Percentiles rank a stretch among this genome's conserved stretches.
These are phyloP conservation scores for Chrysopilus asiliformis DNA, from an alignment of 2,888 invertebrate species.

Conservation along the genomic window DNA sequence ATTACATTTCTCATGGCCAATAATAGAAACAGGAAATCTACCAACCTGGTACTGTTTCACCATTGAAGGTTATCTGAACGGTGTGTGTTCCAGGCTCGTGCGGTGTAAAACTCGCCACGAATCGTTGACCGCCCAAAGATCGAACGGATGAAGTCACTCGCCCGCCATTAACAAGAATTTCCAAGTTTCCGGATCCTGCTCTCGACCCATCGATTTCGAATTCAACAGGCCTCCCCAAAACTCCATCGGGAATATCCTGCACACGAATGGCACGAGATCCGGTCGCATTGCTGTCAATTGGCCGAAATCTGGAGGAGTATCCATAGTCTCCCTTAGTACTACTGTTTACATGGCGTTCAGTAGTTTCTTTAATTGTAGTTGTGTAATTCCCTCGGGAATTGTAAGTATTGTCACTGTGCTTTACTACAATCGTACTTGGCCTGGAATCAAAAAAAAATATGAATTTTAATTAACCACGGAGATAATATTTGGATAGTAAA, in stretches of 20 bases:
- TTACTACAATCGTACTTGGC: slow-evolving; percentile 33
- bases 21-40: slow-evolving; percentile 17
- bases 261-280: slow-evolving; percentile 80
- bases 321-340: slow-evolving; percentile 11
- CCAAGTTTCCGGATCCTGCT: slow-evolving; percentile 93
- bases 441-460: slow-evolving; percentile 18
- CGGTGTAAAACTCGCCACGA: slow-evolving; percentile 87
- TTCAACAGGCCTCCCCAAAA: slow-evolving; percentile 82
- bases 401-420: slow-evolving; percentile 31
- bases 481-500: no score
- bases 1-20: not conserved
- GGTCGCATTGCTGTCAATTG: slow-evolving; percentile 44
- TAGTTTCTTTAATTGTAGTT: slow-evolving; percentile 34
- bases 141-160: slow-evolving; percentile 89
- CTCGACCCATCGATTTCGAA: slow-evolving; percentile 94
- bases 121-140: slow-evolving; percentile 77
- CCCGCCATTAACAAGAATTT: slow-evolving; percentile 89
- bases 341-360: slow-evolving; percentile 30
- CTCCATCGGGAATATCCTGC: slow-evolving; percentile 72
- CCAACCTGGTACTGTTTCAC: slow-evolving; percentile 79
- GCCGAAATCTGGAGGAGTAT: slow-evolving; percentile 29
- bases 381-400: slow-evolving; percentile 32
- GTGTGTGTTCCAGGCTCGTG: slow-evolving; percentile 72
- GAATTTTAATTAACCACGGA: no score
- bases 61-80: slow-evolving; percentile 90